Evolutionary conservation across 23 tunicate genomes (phyloP).

Genomic region (Phallusia fumigata): DNA sequence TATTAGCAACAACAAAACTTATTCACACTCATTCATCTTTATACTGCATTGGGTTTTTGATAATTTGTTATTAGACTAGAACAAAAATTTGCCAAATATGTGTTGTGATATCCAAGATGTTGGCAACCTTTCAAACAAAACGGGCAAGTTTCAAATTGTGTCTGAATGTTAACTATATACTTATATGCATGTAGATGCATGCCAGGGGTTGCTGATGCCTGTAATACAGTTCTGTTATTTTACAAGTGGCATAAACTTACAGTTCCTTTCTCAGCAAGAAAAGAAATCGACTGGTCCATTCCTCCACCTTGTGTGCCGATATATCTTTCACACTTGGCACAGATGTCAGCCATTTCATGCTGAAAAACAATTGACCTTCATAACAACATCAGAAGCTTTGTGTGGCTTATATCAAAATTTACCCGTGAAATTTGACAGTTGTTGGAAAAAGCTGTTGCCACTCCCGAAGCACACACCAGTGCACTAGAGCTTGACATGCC

Average conservation of each 20-base stretch:
- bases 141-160: no score
- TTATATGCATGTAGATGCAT: no score
- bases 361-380: constrained; percentile 11
- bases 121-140: no score
- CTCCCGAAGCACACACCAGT: constrained; percentile 76
- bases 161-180: no score
- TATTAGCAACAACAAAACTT: not conserved
- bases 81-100: no score
- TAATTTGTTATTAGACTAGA: no score
- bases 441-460: constrained; percentile 57
- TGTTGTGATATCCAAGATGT: no score
- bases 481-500: constrained; percentile 95
- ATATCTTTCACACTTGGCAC: constrained; percentile 78
- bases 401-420: not conserved
- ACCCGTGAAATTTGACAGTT: constrained; percentile 37
- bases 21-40: not conserved
- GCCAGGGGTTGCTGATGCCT: no score
- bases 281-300: constrained; percentile 95
- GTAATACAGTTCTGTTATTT: no score
- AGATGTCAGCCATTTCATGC: constrained; percentile 72
- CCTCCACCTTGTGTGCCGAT: constrained; percentile 99
- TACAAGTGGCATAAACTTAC: constrained; percentile 28
- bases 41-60: no score
- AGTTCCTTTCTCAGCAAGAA: constrained; percentile 77
- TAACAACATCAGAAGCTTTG: not conserved